Evolutionary conservation across 2,797 vertebrate genomes (phyloP), one percentile per base, ranked within the genome.

Genomic region (Artibeus lituratus): DNA sequence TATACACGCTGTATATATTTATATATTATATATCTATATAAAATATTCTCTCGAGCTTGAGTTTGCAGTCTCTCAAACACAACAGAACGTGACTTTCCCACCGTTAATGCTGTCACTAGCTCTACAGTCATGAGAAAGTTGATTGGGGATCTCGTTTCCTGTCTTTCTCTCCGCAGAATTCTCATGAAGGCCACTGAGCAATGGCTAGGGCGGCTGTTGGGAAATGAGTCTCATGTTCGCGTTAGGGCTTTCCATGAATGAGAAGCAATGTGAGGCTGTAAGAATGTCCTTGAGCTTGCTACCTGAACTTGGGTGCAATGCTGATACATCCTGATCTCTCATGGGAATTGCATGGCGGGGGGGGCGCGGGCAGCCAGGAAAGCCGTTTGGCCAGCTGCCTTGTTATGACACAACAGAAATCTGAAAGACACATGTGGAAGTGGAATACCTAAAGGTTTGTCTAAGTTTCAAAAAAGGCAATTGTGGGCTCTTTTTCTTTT

Each of bases 1-100:
- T 98, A 98, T 98, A 98, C 98, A 98, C 98, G 98, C 98, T 98
- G 98, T 98, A 98, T 98, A 98, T 98, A 98, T 98, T 98, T 98
- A 98, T 98, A 98, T 98, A 97, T 97, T 96, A 94, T 96, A 84
- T 95, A 90, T 93, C 95, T 94, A 98, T 98, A 98, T 98, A 98
- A 95, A 98, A 98, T 98, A 98, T 98, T 98, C 98, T 97, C 98
- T 97, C 97, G 98, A 98, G 98, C 98, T 98, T 97, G 96, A 98
- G 98, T 98, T 98, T 98, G 95, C 95, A 96, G 78, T 97, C 96
- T 98, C 97, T 97, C 98, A 98, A 98, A 98, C 96, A 78, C 97
- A 97, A 98, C 97, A 96, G 97, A 98, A 97, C 92, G 95, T 97
- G 98, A 98, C 97, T 19, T 47, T 95, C 21, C 49, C 77, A 37